phyloP scores from a whole-genome alignment of 1,140 invertebrate species.

The Pogonognathellus flavescens region DNA sequence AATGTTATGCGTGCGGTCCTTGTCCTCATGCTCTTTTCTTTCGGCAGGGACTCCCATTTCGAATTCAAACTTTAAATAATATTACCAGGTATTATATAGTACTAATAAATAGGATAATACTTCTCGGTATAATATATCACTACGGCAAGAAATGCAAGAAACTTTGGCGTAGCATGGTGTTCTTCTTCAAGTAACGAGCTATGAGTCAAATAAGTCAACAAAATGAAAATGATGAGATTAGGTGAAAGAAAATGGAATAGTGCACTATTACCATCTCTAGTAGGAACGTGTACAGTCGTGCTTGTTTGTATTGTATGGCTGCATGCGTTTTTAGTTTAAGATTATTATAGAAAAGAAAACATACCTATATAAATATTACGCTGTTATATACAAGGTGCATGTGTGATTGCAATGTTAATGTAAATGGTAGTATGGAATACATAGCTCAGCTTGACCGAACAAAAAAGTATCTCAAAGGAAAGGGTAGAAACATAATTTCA shows the following conservation, averaged over 20 bases:
- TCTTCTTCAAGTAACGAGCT: neutral
- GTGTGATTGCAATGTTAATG: neutral
- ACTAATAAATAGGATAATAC: no score
- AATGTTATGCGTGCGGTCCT: slow-evolving; percentile 45
- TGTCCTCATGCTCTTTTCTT: slow-evolving; percentile 23
- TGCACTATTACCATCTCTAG: neutral
- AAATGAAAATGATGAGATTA: slow-evolving; percentile 6
- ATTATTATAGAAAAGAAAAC: neutral
- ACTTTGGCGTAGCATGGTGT: no score
- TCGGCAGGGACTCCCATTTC: slow-evolving; percentile 42
- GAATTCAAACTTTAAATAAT: slow-evolving; percentile 1
- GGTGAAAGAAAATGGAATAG: slow-evolving; percentile 44
- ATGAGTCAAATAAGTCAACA: slow-evolving; percentile 41
- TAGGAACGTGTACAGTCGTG: neutral
- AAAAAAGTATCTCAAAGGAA: slow-evolving; percentile 43
- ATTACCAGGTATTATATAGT: neutral
- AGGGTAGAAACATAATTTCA: slow-evolving; percentile 41
- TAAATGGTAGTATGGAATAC: neutral
- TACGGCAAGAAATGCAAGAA: no score
- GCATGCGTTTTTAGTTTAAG: no score
- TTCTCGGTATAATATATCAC: no score
- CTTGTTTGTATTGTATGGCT: no score
- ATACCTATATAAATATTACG: neutral
- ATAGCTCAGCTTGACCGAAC: slow-evolving; percentile 9
- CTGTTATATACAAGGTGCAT: neutral